Percentiles rank a stretch among this genome's conserved stretches.
Evolutionary conservation across 2,113 vertebrate species (phyloP).

Genomic region (Chaetura pelagica): DNA sequence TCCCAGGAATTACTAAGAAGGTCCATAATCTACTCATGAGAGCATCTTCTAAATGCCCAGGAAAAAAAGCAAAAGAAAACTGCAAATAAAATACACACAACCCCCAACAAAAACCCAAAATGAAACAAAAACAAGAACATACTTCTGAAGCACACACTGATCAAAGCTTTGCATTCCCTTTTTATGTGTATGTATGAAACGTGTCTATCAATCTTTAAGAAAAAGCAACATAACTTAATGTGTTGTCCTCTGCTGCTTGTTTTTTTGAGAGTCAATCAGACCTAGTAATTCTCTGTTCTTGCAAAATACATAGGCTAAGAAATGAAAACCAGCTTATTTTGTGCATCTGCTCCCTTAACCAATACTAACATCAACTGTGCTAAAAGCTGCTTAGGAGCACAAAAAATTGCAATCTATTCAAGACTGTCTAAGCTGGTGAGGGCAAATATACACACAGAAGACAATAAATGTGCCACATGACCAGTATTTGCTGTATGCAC

Average conservation of each 20-base stretch:
- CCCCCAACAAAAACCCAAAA: background rate
- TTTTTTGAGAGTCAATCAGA: background rate
- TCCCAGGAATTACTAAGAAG: slow-evolving; percentile 6
- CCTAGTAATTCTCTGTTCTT: background rate
- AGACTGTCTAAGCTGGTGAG: background rate
- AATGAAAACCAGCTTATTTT: background rate
- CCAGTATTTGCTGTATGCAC: background rate
- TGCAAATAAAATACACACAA: background rate
- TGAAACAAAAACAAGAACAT: background rate
- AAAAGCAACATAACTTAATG: background rate
- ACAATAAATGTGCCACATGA: background rate
- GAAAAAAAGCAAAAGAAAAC: background rate
- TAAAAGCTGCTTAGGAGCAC: background rate
- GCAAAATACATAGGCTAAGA: slow-evolving; percentile 9
- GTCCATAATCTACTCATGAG: background rate
- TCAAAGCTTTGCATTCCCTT: background rate
- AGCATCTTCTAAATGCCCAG: background rate
- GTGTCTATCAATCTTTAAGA: background rate
- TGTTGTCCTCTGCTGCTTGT: slow-evolving; percentile 1
- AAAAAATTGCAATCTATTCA: background rate
- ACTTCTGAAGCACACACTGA: background rate
- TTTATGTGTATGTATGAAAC: background rate
- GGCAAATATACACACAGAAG: background rate
- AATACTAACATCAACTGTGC: background rate
- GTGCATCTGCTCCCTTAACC: background rate